Evolutionary conservation across 2,888 invertebrate species (phyloP).

Genomic region (Agrypnus murinus): DNA sequence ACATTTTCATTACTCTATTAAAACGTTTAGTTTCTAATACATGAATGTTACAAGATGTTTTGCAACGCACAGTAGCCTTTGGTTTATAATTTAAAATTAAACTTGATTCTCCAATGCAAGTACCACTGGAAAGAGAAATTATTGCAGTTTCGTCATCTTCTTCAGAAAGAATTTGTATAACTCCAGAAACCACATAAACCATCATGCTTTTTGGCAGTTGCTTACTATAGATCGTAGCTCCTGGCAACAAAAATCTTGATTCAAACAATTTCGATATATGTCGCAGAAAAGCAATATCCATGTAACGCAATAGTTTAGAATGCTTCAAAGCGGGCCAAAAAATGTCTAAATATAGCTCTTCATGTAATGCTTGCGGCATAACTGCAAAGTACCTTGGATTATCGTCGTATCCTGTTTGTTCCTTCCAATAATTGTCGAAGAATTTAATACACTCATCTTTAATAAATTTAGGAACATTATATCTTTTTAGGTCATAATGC

Average conservation of each 20-base stretch:
- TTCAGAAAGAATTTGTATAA: slow-evolving; percentile 57
- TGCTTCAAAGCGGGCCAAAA: slow-evolving; percentile 55
- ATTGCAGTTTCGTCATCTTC: slow-evolving; percentile 60
- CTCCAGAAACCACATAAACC: slow-evolving; percentile 57
- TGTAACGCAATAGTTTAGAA: slow-evolving; percentile 55
- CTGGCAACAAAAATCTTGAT: slow-evolving; percentile 53
- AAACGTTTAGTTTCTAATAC: slow-evolving; percentile 51
- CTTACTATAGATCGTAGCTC: slow-evolving; percentile 53
- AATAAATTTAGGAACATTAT: not conserved
- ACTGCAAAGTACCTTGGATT: not conserved
- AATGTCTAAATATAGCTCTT: slow-evolving; percentile 49
- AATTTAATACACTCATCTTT: not conserved
- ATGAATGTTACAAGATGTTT: slow-evolving; percentile 56
- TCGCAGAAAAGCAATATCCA: slow-evolving; percentile 53
- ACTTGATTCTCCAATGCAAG: slow-evolving; percentile 55
- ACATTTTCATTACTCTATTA: slow-evolving; percentile 34
- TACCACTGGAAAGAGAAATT: slow-evolving; percentile 57
- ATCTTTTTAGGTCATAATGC: not conserved
- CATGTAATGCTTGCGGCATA: slow-evolving; percentile 1
- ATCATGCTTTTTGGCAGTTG: slow-evolving; percentile 50
- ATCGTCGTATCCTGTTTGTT: not conserved
- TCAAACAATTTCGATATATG: slow-evolving; percentile 49
- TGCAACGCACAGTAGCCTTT: slow-evolving; percentile 54
- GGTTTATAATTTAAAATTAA: slow-evolving; percentile 53
- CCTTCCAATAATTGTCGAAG: slow-evolving; percentile 1